Evolutionary conservation across 2,888 invertebrate species (phyloP), one percentile per base, ranked within the genome.

Genomic region (Xestia c-nigrum): DNA sequence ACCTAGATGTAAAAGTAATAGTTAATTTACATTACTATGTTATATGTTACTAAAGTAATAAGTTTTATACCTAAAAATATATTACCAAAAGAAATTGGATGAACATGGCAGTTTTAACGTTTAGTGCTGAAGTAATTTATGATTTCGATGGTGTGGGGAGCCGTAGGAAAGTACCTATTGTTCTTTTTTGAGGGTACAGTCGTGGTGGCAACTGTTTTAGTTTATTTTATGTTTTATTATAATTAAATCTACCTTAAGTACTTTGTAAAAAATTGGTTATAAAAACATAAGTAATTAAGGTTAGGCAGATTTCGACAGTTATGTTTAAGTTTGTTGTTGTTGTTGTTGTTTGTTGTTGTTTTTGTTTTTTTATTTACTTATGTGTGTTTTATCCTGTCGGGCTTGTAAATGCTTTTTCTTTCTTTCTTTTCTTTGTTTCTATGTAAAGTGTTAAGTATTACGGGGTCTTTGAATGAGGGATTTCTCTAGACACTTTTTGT

Each of bases 121-220:
- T 76, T 76, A 80, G 50, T 59, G 69, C 43, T 50, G 68, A 76
- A 43, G 77, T 88, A 82, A 88, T 89, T 90, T 90, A 90, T 89
- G 87, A 84, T 79, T 84, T 80, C 74, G 31, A 50, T 85, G 65
- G 83, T 78, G 77, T 83, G 79, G 80, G 78, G 76, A 64, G 76
- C 74, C 75, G 7, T 74, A 70, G 73, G 66, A 76, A 86, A 86
- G 85, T 84, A 84, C 59, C 47, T 38, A 89, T 86, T 82, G 85
- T 89, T 84, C 75, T 71, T 82, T 84, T 89, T 82, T 68, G 72
- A 67, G 55, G 43, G 84, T 87, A 89, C 83, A 78, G 47, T 78
- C 75, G 63, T 6, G 12, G 12, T 5, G 16, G 61, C 61, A 72
- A 72, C 0, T 19, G 12, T 46, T 50, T 57, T 10, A 19, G 10